Evolutionary conservation across 2,113 vertebrate genomes (phyloP).

Genomic region (Nyctibius bracteatus): DNA sequence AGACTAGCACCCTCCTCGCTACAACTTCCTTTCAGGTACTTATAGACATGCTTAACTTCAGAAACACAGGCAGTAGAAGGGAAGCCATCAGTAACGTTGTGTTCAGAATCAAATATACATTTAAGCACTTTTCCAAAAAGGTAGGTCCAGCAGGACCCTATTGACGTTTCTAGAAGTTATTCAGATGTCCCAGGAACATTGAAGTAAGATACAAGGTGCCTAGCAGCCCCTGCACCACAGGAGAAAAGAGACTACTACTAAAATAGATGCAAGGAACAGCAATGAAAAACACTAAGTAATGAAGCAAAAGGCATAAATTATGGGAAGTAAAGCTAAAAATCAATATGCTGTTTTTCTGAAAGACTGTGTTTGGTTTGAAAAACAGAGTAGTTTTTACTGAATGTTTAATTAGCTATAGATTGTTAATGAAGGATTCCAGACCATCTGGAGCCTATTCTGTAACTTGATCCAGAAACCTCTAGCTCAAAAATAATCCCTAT

Average conservation of each 20-base stretch:
- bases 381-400: constrained; percentile 36
- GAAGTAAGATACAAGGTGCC: neutral
- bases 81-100: neutral
- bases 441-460: constrained; percentile 66
- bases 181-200: neutral
- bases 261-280: neutral
- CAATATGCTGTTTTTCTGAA: constrained; percentile 53
- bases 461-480: constrained; percentile 42
- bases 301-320: neutral
- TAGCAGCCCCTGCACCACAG: neutral
- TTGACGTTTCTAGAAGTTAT: neutral
- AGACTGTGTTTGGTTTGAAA: constrained; percentile 35
- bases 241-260: neutral
- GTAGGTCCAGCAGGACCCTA: neutral
- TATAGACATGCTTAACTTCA: neutral
- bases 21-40: too few species aligned
- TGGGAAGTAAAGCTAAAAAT: constrained; percentile 34
- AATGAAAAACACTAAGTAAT: neutral
- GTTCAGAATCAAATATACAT: neutral
- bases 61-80: neutral
- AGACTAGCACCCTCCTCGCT: too few species aligned
- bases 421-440: constrained; percentile 59
- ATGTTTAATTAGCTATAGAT: constrained; percentile 68
- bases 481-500: constrained; percentile 22
- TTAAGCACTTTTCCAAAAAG: neutral